Percentiles rank a stretch among this genome's conserved stretches.
phyloP scores from a whole-genome alignment of 1,140 invertebrate species.

The Solenopsis invicta region DNA sequence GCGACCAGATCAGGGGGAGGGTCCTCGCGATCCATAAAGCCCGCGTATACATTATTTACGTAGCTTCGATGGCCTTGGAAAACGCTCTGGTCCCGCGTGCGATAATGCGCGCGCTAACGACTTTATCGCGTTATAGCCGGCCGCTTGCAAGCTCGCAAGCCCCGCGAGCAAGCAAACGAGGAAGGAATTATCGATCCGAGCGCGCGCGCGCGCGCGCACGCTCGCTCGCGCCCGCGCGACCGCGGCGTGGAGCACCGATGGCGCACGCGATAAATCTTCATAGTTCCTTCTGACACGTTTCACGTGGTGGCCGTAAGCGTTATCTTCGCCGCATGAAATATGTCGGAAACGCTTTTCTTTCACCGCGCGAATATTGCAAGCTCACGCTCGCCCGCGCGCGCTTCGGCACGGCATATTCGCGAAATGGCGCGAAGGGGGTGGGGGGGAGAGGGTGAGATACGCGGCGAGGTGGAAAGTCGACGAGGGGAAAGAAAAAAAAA shows the following conservation, averaged over 20 bases:
- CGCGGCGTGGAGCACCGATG: slow-evolving; percentile 63
- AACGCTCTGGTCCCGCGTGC: slow-evolving; percentile 62
- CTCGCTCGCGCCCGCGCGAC: slow-evolving; percentile 47
- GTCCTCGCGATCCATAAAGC: slow-evolving; percentile 70
- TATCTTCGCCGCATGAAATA: slow-evolving; percentile 76
- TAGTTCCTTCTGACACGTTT: slow-evolving; percentile 78
- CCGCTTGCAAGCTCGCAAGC: slow-evolving; percentile 74
- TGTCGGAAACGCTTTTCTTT: slow-evolving; percentile 77
- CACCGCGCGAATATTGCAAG: slow-evolving; percentile 72
- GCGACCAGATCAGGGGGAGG: background rate
- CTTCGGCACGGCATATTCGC: slow-evolving; percentile 44
- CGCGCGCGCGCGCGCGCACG: too few species aligned
- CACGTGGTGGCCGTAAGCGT: slow-evolving; percentile 75
- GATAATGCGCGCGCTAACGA: slow-evolving; percentile 78
- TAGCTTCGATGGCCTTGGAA: slow-evolving; percentile 70
- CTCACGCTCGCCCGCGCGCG: slow-evolving; percentile 69
- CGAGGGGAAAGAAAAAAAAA: slow-evolving; percentile 3
- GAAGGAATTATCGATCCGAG: slow-evolving; percentile 75
- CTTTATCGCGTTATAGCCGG: slow-evolving; percentile 76
- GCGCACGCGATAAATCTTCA: slow-evolving; percentile 77
- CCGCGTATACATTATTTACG: slow-evolving; percentile 75
- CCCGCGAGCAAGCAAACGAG: slow-evolving; percentile 76
- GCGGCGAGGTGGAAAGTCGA: background rate
- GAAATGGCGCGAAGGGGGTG: slow-evolving; percentile 20
- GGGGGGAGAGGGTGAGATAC: slow-evolving; percentile 31